phyloP scores from a whole-genome alignment of 2,888 invertebrate species.

The Microchrysa polita region DNA sequence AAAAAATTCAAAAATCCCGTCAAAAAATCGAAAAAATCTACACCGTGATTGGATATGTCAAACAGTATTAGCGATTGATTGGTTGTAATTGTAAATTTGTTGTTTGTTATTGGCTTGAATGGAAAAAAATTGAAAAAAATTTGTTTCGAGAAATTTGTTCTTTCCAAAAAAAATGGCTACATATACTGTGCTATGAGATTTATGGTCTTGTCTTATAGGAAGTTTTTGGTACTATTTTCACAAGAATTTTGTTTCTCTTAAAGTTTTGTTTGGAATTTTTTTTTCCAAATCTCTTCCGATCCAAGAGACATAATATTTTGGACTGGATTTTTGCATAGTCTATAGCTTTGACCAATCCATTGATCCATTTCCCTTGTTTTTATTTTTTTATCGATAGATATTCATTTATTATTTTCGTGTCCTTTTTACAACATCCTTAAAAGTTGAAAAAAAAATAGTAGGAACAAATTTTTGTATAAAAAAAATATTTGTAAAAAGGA shows the following conservation, averaged over 20 bases:
- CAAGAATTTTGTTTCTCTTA: too few relatives aligned
- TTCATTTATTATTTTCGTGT: neutral
- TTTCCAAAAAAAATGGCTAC: conserved; percentile 6
- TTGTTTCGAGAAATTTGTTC: conserved; percentile 5
- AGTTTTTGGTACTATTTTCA: neutral
- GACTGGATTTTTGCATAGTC: conserved; percentile 23
- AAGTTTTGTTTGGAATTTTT: neutral
- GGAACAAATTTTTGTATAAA: too few relatives aligned
- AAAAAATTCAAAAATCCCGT: conserved; percentile 29
- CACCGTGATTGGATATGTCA: conserved; percentile 39
- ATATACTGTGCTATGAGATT: conserved; percentile 38
- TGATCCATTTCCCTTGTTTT: too few relatives aligned
- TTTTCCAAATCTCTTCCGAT: too few relatives aligned
- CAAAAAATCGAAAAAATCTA: conserved; percentile 15
- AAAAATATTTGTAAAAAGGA: too few relatives aligned
- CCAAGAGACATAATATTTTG: neutral
- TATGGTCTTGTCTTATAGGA: conserved; percentile 23
- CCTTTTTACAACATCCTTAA: conserved; percentile 2
- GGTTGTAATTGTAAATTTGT: conserved; percentile 28
- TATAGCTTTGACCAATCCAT: neutral
- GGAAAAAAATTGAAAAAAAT: too few relatives aligned
- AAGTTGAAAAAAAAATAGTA: too few relatives aligned
- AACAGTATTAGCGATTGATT: conserved; percentile 33
- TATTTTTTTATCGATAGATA: too few relatives aligned
- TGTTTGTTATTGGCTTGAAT: conserved; percentile 25